Base-by-base conservation (phyloP, 2,888 invertebrate species). In the Zele albiditarsus region DNA sequence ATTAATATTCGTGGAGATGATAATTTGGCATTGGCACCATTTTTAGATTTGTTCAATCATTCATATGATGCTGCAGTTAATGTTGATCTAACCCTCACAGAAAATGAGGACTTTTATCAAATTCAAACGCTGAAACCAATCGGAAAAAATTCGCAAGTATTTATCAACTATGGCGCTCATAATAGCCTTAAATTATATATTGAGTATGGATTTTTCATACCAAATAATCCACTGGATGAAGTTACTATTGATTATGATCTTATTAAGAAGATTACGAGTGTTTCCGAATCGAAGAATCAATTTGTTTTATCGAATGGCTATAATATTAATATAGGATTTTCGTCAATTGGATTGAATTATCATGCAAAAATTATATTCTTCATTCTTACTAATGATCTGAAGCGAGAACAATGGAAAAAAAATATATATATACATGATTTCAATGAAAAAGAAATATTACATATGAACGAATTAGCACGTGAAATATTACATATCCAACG, bases 31-130 rank as follows among this genome's bases (percentile, higher is more conserved):
- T 89, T 98, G 67, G 96, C 96, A 78, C 98, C 98, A 0, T 96
- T 94, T 87, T 90, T 98, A 76, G 98, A 98, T 89, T 92, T 98
- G 90, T 94, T 98, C 78, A 98, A 98, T 90, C 98, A 98, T 86
- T 93, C 94, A 73, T 91, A 92, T 77, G 85, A 89, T 73, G 93
- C 93, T 3, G 89, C 90, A 78, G 94, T 94, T 2, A 85, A 88
- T 33, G 91, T 91, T 0, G 84, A 86, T 62, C 73, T 91, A n/a
- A 49, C 85, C 80, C 88, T 84, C 5, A 76, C 82, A 80, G 2
- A 14, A 23, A 85, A 89, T 79, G 78, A 85, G 49, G 85, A 89
- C 58, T 90, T 89, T 77, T 94, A 92, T 86, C 90, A 91, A 84
- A 91, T 94, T 46, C 87, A 84, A 75, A 92, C 93, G 2, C 85